Percentiles rank a stretch among this genome's conserved stretches.
These are phyloP conservation scores for Helicolenus hilgendorfi DNA, from an alignment of 2,797 vertebrate species.

Conservation along the genomic window DNA sequence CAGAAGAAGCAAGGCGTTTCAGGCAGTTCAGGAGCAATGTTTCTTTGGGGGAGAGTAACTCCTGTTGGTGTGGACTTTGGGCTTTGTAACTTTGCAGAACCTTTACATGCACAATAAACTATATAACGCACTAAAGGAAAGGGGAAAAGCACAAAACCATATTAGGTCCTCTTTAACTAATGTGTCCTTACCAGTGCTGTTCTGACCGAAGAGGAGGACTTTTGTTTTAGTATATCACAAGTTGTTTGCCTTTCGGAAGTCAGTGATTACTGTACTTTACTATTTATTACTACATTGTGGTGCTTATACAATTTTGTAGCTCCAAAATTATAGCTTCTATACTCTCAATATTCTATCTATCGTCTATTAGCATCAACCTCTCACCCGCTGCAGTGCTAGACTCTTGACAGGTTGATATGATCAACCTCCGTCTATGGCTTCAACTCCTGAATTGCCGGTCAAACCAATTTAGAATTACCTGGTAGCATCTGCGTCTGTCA, in stretches of 20 bases:
- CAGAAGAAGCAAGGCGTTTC: accelerated
- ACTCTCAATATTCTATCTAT: neutral
- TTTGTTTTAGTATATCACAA: neutral
- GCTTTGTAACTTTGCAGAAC: too few relatives aligned
- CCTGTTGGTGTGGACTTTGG: too few relatives aligned
- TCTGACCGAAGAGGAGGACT: neutral
- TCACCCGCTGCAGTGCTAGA: neutral
- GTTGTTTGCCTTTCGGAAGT: neutral
- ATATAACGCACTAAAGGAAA: too few relatives aligned
- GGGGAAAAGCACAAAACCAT: too few relatives aligned
- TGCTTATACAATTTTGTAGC: neutral
- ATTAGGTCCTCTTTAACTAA: too few relatives aligned
- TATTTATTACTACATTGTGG: neutral
- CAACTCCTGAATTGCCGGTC: neutral
- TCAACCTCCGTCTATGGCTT: neutral
- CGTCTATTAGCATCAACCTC: neutral
- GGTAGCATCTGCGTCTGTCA: neutral
- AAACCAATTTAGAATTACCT: neutral
- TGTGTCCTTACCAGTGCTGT: neutral
- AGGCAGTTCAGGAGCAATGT: too few relatives aligned
- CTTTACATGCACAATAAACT: too few relatives aligned
- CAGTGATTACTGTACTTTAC: neutral
- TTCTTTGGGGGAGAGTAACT: too few relatives aligned
- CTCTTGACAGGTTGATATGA: neutral
- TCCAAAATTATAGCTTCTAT: neutral